Conservation (phyloP, 2,797 vertebrate genomes). For the Sciurus carolinensis region DNA sequence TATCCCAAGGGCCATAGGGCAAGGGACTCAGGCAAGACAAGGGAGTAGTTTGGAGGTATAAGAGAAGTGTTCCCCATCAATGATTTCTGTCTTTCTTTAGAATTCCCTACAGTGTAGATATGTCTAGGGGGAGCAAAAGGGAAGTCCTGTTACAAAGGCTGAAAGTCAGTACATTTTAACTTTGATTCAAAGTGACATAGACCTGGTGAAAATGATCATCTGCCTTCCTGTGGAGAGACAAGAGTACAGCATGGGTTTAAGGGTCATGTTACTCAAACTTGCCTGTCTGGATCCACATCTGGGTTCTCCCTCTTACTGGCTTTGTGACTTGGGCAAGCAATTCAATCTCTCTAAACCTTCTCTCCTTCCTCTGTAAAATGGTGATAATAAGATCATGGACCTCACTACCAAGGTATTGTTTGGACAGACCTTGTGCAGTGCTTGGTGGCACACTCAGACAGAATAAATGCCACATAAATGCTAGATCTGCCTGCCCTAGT, state of each 20-base stretch:
- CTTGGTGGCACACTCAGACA: accelerated
- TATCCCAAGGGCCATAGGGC: background rate
- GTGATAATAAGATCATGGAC: background rate
- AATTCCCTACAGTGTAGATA: background rate
- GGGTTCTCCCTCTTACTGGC: background rate
- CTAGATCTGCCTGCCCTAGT: accelerated
- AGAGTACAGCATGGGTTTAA: background rate
- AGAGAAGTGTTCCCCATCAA: background rate
- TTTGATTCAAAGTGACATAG: background rate
- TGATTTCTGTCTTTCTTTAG: background rate
- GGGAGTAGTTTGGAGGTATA: no score
- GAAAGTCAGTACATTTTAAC: background rate
- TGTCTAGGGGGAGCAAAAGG: background rate
- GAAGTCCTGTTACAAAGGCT: background rate
- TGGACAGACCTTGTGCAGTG: background rate
- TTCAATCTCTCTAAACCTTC: background rate
- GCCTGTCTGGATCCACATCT: no score
- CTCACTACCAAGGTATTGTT: no score
- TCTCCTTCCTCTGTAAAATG: background rate
- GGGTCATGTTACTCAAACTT: background rate
- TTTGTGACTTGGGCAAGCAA: background rate
- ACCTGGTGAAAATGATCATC: background rate
- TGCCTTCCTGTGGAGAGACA: background rate
- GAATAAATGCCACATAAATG: accelerated
- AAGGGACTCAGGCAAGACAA: background rate